Conservation (phyloP, 1,140 invertebrate genomes). For the Meteorus sp. region DNA sequence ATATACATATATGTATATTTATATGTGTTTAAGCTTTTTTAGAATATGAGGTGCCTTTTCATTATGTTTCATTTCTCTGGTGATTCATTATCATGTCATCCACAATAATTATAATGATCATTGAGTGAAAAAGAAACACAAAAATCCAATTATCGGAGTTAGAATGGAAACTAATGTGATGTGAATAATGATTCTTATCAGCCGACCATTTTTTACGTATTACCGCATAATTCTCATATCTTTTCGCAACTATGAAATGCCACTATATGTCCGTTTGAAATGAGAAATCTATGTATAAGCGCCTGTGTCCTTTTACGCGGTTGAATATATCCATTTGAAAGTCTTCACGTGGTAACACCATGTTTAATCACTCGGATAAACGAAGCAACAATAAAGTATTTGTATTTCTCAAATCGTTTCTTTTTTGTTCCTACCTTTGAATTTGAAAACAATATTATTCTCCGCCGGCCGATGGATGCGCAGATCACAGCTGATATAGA, state of each 20-base stretch:
- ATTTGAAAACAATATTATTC: no score
- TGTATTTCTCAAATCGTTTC: conserved; percentile 7
- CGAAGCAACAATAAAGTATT: conserved; percentile 15
- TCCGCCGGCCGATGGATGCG: no score
- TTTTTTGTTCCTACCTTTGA: background rate
- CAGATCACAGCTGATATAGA: no score
- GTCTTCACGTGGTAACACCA: background rate
- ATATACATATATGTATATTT: background rate
- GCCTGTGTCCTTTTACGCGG: background rate
- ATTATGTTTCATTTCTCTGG: background rate
- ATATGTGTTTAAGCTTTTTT: background rate
- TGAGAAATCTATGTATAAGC: background rate
- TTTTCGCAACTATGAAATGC: background rate
- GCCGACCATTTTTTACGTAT: background rate
- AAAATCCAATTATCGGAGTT: no score
- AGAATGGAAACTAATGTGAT: no score
- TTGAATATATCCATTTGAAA: conserved; percentile 5
- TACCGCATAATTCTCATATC: background rate
- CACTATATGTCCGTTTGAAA: conserved; percentile 1
- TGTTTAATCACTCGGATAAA: conserved; percentile 1
- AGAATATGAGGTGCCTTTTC: conserved; percentile 4
- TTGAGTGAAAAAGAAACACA: background rate
- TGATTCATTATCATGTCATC: background rate
- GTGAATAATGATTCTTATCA: no score
- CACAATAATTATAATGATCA: background rate